Base-by-base conservation (phyloP, 2,888 invertebrate genomes). In the Pheosia gnoma region DNA sequence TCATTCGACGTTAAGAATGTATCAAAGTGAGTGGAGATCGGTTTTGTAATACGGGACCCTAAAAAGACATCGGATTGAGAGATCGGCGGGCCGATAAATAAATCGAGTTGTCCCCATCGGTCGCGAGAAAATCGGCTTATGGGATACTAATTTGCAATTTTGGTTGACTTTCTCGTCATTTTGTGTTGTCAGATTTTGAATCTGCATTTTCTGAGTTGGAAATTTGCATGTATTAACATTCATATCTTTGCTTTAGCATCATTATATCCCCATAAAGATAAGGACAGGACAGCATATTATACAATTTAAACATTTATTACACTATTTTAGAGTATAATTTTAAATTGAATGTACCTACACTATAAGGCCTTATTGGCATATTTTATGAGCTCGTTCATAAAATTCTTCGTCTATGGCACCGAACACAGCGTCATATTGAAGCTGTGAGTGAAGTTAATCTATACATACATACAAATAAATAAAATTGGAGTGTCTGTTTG, bases 81-180 rank as follows among this genome's bases (percentile, higher is more conserved):
- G 51, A 51, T 51, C 51, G 51, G 51, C 51, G 8, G 4, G 51
- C 51, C n/a, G 51, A 51, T 51, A 51, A 51, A 51, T 51, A 51
- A 51, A 51, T 51, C 51, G 51, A 51, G 25, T 51, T 51, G 7
- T 1, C 13, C n/a, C 51, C 13, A 51, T 25, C 25, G 13, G 10
- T 51, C 3, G 51, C 25, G 13, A 7, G 51, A 49, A n/a, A 3
- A 49, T 5, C 25, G 51, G 51, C 25, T 51, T 25, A 51, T 51
- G 51, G 51, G 51, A 51, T 51, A 51, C 25, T 51, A 51, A 51
- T 51, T 51, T 51, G 25, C 51, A 1, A 51, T 51, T 51, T 51
- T 7, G 51, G 25, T 25, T 5, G 25, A 25, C 25, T 25, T 8
- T 51, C 25, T 51, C 51, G 9, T 25, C 8, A 51, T 25, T 51